Evolutionary conservation across 2,797 vertebrate species (phyloP).

Genomic region (Tarsius wallacei): DNA sequence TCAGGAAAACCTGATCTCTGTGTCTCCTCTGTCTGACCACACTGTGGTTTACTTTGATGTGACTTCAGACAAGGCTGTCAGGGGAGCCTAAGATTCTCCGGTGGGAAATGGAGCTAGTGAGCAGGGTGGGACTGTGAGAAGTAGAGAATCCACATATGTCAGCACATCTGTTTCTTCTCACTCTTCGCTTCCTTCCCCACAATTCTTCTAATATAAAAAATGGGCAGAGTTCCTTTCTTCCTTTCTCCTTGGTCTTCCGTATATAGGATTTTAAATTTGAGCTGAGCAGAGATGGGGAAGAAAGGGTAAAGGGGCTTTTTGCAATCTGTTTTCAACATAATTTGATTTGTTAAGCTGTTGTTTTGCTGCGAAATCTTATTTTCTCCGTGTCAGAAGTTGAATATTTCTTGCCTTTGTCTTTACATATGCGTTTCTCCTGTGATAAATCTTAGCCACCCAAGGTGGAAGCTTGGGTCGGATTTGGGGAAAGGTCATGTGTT

Average conservation of each 20-base stretch:
- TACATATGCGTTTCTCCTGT: conserved; percentile 27
- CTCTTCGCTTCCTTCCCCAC: background rate
- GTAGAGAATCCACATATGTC: background rate
- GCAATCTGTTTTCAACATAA: background rate
- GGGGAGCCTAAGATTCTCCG: background rate
- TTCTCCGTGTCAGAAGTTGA: conserved; percentile 57
- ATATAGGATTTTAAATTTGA: background rate
- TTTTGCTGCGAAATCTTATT: background rate
- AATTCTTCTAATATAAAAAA: background rate
- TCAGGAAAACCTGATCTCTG: background rate
- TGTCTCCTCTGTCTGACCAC: background rate
- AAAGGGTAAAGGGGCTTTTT: background rate
- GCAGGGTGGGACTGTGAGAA: background rate
- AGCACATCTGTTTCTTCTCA: background rate
- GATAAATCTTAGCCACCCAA: conserved; percentile 11
- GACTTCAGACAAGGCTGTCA: background rate
- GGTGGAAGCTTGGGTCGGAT: background rate
- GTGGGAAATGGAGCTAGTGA: background rate
- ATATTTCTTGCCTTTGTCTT: conserved; percentile 48
- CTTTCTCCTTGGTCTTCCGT: background rate
- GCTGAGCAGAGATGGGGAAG: background rate
- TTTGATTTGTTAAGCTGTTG: conserved; percentile 52
- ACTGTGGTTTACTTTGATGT: background rate
- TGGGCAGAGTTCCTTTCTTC: background rate
- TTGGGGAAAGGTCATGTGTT: conserved; percentile 23